Base-by-base conservation (phyloP, 2,888 invertebrate species). In the Drosophila neutralis region DNA sequence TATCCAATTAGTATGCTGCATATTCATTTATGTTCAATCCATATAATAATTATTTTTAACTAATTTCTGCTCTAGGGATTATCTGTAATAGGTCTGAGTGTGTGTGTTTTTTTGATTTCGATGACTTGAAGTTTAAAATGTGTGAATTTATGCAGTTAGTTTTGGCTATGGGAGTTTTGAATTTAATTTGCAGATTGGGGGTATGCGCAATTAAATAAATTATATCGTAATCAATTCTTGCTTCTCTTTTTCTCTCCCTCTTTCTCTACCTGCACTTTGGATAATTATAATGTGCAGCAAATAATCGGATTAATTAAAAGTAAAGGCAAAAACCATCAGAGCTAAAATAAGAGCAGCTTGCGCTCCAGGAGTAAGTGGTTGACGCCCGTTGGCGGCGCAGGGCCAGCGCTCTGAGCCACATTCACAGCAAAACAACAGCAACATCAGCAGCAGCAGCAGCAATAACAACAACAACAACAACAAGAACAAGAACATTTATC, bases 301-400 rank as follows among this genome's bases (percentile, higher is more conserved):
- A 64, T 85, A 81, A 76, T 86, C 87, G 78, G 72, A 83, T 87
- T 75, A 89, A 89, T 86, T 87, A 74, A 86, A 84, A 84, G 62
- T 71, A 74, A 72, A 86, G 70, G 42, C 54, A 74, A 72, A 67
- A 65, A 61, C 54, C 57, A 58, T 57, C 29, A 57, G 52, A 72
- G 56, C 65, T 68, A 54, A 63, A 68, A 58, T 45, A 57, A 42
- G 54, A 69, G 59, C 33, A 35, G n/a, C 33, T 52, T n/a, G 45
- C 33, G 18, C 49, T 21, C 48, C 52, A 58, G 35, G 53, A 49
- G 33, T 51, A 62, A 57, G 48, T 40, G 36, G 40, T 62, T 62
- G 69, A 29, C 42, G 62, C 29, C 71, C 52, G 66, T 35, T 67
- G 73, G 74, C 52, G 35, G 31, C 57, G 61, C 67, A 27, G 24